Evolutionary conservation across 1,140 invertebrate species (phyloP), one percentile per base, ranked within the genome.

Genomic region (Brachionus rubens): DNA sequence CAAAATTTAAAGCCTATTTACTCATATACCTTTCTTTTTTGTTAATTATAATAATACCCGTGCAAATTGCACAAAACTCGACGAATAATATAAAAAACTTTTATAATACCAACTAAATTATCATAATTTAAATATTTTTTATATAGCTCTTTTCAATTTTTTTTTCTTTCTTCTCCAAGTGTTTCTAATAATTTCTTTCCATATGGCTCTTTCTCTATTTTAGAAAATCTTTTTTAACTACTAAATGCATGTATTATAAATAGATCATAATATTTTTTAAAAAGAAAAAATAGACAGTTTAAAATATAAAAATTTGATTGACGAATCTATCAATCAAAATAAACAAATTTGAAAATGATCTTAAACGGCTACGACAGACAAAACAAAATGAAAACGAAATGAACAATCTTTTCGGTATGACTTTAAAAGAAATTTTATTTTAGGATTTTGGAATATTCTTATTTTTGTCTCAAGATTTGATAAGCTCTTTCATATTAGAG

Each of bases 301-400:
- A n/a, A 65, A 65, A 46, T 65, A 65, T n/a, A 65, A 65, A 65
- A 65, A 65, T 43, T 43, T 65, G 21, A 65, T 65, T 46, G 59
- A 65, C 40, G 59, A 65, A 43, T 65, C 59, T 21, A 65, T 65
- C 19, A 43, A 46, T 65, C 59, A 65, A 43, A 40, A 36, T 65
- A 24, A 41, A 65, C 16, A 36, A 65, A n/a, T 65, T 43, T 28
- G 59, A 65, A 65, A 41, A 24, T 21, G 40, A 12, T 41, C 9
- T 65, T 3, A 41, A 65, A 65, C 36, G 30, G 30, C 19, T 43
- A 12, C 16, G 40, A 24, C 36, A 65, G 43, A 26, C 33, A 10
- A 65, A 41, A 12, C 36, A 65, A 21, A 16, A 65, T 16, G 54
- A 59, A 16, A 30, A 59, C 33, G 54, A 59, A 19, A 36, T 30